Base-by-base conservation (phyloP, 2,888 invertebrate genomes). In the Eupithecia centaureata region DNA sequence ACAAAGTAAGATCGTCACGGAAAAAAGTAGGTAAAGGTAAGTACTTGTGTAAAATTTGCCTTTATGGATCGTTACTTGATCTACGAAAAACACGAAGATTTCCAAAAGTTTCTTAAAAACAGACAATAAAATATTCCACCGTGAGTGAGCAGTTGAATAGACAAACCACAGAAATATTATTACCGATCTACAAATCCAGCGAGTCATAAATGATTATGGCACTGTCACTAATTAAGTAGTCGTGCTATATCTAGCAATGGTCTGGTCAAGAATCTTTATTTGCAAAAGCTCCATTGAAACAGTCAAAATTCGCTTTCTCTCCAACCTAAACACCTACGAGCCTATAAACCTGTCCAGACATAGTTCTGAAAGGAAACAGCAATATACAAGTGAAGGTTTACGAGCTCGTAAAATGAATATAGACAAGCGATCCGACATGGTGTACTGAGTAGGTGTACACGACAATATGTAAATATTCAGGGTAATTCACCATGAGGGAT, bases 321-420 rank as follows among this genome's bases (percentile, higher is more conserved):
- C 10, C 8, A 13, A 42, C 47, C 22, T 12, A 22, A 47, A 47
- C 4, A 12, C 47, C 8, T 12, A 38, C 18, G 38, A 47, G 22
- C 22, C 10, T 10, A 22, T 22, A 47, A 47, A 22, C 47, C 18
- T 12, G 47, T 22, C 22, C 22, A 47, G 47, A 52, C 51, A 27
- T 2, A 13, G 5, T 52, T 5, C 52, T 52, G 25, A 27, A 52
- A 52, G 27, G 25, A 52, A 52, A 52, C 25, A 51, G 15, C 52
- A 25, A 27, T 13, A 67, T 28, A 56, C 63, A 38, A 67, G 63
- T n/a, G 32, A 32, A 56, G 63, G 60, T 63, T 67, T 35, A 67
- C 54, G 67, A 67, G 54, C 60, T 63, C 63, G 56, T 67, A 63
- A 67, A 67, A 54, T 63, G 12, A 47, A 61, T 63, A 63, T 67